Evolutionary conservation across 2,888 invertebrate species (phyloP), one percentile per base, ranked within the genome.

Genomic region (Muschampia plurimacula): DNA sequence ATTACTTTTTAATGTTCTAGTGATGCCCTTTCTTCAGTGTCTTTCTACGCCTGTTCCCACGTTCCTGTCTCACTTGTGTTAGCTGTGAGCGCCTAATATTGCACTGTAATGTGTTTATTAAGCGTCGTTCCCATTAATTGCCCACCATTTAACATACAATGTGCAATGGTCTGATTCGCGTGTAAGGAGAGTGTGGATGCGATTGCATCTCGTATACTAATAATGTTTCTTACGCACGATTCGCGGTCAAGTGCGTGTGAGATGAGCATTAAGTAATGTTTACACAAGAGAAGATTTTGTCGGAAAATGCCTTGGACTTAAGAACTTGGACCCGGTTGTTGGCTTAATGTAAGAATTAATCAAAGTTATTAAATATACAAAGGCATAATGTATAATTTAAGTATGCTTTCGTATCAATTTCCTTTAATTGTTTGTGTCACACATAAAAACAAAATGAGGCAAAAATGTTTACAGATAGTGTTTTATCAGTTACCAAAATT

Each of bases 21-120:
- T 75, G 68, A 73, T 67, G 55, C 62, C 22, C 83, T 87, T 85
- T 86, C 84, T 84, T 82, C 82, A 82, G 80, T 83, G 85, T 86
- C 84, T 86, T 84, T 87, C 84, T 82, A 83, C 76, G 81, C 84
- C 81, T 81, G 88, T 92, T 93, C 93, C 92, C 93, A 93, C 93
- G 92, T 91, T 89, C 85, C 81, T 85, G 86, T 85, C 87, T 90
- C 89, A 89, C 90, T 91, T 90, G 89, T 83, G 88, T 86, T 87
- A 84, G 83, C 84, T 86, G 82, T 88, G 88, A 87, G 89, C 83
- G 89, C 88, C 90, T 92, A 91, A 92, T 91, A 91, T 91, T 86
- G 89, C 87, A 85, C 86, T 88, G 87, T 92, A 91, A 92, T 93
- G 91, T 91, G 91, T 92, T 92, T 92, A 93, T 92, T 92, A 92